Evolutionary conservation across 2,113 vertebrate species (phyloP).

Genomic region (Oxyura jamaicensis): DNA sequence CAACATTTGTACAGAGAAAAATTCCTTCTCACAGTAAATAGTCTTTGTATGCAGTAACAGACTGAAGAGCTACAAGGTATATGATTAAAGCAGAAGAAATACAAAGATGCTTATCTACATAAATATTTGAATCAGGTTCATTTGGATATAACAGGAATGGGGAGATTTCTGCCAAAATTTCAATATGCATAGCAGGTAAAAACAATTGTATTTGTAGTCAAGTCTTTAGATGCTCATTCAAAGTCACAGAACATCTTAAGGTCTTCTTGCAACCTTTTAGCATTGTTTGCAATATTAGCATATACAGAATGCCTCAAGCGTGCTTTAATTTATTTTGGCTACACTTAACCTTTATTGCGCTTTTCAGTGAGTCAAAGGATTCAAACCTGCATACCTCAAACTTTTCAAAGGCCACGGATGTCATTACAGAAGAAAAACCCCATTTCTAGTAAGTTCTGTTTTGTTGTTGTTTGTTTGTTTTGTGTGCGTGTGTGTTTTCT

Average conservation of each 20-base stretch:
- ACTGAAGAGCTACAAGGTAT: not conserved
- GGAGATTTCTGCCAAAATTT: not conserved
- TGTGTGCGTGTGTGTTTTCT: too few species aligned
- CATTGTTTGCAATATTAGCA: not conserved
- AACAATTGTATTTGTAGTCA: not conserved
- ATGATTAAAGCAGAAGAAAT: not conserved
- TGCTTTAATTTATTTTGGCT: not conserved
- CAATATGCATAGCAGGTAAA: not conserved
- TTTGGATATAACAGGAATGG: not conserved
- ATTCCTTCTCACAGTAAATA: not conserved
- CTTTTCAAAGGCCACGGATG: not conserved
- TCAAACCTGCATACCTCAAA: not conserved
- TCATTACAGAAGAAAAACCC: not conserved
- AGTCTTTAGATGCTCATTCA: not conserved
- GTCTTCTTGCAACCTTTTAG: not conserved
- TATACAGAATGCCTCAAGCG: not conserved
- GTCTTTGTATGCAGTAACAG: not conserved
- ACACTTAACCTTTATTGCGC: not conserved
- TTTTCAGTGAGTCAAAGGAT: not conserved
- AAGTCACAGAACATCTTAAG: not conserved
- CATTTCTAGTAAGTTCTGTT: not conserved
- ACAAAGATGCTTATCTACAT: not conserved
- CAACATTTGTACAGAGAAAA: not conserved
- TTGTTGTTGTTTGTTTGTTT: not conserved
- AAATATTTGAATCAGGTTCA: not conserved